Percentiles rank a stretch among this genome's conserved stretches.
phyloP scores from a whole-genome alignment of 2,797 vertebrate genomes.

The Trachops cirrhosus region DNA sequence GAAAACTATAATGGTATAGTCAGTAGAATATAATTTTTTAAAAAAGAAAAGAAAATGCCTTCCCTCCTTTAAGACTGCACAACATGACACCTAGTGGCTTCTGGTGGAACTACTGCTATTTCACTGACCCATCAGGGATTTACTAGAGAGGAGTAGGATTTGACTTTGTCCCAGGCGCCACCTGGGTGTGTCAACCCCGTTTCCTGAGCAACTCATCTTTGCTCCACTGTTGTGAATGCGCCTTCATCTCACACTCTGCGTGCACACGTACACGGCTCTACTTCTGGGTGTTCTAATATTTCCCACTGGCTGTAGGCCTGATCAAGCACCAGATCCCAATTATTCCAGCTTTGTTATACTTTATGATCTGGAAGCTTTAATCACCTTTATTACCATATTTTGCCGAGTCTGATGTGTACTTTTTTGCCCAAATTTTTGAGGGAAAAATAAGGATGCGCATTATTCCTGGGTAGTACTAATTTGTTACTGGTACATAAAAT shows the following conservation, averaged over 20 bases:
- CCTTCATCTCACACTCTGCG: background rate
- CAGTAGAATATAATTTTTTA: background rate
- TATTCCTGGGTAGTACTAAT: too few species aligned
- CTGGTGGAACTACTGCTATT: too few species aligned
- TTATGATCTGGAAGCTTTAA: background rate
- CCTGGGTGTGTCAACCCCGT: accelerated
- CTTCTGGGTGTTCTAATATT: background rate
- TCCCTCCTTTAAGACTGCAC: background rate
- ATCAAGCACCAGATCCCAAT: background rate
- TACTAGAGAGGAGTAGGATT: background rate
- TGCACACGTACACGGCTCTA: background rate
- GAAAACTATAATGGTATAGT: too few species aligned
- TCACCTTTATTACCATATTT: background rate
- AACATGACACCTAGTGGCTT: accelerated
- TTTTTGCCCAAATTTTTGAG: too few species aligned
- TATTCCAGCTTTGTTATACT: background rate
- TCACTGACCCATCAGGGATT: background rate
- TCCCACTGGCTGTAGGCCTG: background rate
- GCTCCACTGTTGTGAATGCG: accelerated
- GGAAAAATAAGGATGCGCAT: too few species aligned
- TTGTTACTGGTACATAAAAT: too few species aligned
- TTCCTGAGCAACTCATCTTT: accelerated
- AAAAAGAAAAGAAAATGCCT: background rate
- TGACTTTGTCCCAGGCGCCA: background rate
- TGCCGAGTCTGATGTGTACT: too few species aligned